A percentile compares a stretch with the other conserved stretches of the same genome.
phyloP scores from a whole-genome alignment of 2,113 vertebrate species.

The Oncorhynchus tshawytscha region DNA sequence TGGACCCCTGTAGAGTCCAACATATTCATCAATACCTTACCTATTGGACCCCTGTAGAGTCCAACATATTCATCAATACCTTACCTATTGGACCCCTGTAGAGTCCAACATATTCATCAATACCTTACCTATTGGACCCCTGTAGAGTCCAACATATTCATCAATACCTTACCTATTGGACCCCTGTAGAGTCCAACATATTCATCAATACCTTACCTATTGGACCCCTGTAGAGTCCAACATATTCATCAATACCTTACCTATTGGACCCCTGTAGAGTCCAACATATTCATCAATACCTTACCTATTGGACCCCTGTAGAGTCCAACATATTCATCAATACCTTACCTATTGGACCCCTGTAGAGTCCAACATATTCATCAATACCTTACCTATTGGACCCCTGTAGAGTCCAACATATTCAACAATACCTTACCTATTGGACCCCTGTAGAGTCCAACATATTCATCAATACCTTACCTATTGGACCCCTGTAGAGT shows the following conservation, averaged over 20 bases:
- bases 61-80: conserved; percentile 61
- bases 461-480: conserved; percentile 84
- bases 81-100: conserved; percentile 1
- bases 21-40: conserved; percentile 68
- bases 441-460: conserved; percentile 74
- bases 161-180: conserved; percentile 81
- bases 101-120: conserved; percentile 59
- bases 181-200: conserved; percentile 66
- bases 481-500: conserved; percentile 72
- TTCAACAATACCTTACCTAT: conserved; percentile 67
- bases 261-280: too few species aligned
- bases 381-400: conserved; percentile 64
- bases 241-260: conserved; percentile 69
- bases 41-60: conserved; percentile 73
- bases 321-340: conserved; percentile 81
- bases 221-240: conserved; percentile 71
- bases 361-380: conserved; percentile 48
- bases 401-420: conserved; percentile 59
- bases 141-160: conserved; percentile 78
- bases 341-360: conserved; percentile 80
- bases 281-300: conserved; percentile 58
- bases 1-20: conserved; percentile 69
- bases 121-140: conserved; percentile 77
- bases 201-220: conserved; percentile 66
- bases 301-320: conserved; percentile 75